Evolutionary conservation across 2,797 vertebrate species (phyloP), one percentile per base, ranked within the genome.

Genomic region (Sebastes steindachneri): DNA sequence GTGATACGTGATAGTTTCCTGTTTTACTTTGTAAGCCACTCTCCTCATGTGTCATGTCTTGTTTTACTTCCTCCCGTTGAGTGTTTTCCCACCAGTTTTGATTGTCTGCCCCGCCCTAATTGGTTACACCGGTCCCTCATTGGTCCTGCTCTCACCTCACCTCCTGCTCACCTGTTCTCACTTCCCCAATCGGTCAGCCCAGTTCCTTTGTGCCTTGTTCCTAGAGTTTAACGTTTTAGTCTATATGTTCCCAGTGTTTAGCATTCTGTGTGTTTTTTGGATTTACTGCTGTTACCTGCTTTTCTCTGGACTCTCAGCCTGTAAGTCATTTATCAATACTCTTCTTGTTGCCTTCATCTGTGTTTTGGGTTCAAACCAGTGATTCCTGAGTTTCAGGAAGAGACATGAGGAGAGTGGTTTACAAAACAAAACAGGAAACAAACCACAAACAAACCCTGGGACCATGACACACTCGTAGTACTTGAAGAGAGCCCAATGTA

Each of bases 201-300:
- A 41, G 12, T 45, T 45, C 37, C 0, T 0, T 45, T 45, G 37
- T 45, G 0, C 37, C 45, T 48, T 48, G 45, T 48, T 48, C 45
- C 3, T 48, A 48, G 45, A 48, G 41, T 45, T 45, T 45, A 45
- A 45, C 0, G 0, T 48, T 48, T 19, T 19, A 2, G 17, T 0
- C 9, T 53, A 21, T 21, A 53, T 53, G 51, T 21, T 53, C 51
- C 51, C 51, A 53, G n/a, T 53, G 51, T 53, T 53, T 53, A 53
- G n/a, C 51, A 9, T 21, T 21, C 4, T 21, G 19, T 53, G 51
- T 53, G 4, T 53, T 53, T 53, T 53, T 1, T 0, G 0, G 0
- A 53, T 53, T 48, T 19, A 48, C 17, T 48, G 45, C 17, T 19
- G 17, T 9, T 19, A 48, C 45, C 45, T 48, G 17, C 45, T 0